Percentiles rank a stretch among this genome's conserved stretches.
These are phyloP conservation scores for Uropsilus gracilis DNA, from an alignment of 2,113 vertebrate genomes.

Conservation along the genomic window DNA sequence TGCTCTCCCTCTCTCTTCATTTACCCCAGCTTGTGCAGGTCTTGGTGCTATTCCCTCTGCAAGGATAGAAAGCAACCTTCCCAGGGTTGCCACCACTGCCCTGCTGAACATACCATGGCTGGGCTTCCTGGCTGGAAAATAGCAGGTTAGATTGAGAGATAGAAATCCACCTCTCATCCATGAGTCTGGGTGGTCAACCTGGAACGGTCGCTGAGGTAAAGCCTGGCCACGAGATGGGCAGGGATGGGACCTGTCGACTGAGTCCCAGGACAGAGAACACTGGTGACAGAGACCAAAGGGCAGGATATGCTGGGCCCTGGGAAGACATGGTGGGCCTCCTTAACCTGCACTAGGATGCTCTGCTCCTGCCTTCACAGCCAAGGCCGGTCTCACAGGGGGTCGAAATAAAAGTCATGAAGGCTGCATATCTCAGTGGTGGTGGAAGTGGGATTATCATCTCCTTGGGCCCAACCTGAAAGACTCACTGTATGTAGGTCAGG, in stretches of 20 bases:
- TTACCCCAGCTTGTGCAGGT: no score
- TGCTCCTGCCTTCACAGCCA: background rate
- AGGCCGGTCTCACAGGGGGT: background rate
- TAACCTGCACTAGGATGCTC: background rate
- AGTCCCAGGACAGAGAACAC: accelerated
- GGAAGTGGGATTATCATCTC: slow-evolving; percentile 66
- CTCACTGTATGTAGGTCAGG: no score
- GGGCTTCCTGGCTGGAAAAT: background rate
- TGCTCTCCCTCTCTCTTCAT: background rate
- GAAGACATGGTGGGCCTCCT: background rate
- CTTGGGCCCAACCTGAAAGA: no score
- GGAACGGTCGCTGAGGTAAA: no score
- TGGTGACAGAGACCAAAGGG: background rate
- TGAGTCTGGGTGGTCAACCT: background rate
- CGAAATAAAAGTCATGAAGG: slow-evolving; percentile 48
- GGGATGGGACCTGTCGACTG: no score
- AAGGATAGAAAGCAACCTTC: background rate
- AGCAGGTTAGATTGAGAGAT: background rate
- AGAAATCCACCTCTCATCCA: background rate
- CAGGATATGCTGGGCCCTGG: background rate
- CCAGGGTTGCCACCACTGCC: background rate
- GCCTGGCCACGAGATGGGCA: background rate
- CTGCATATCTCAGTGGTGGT: slow-evolving; percentile 49
- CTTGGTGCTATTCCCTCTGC: background rate
- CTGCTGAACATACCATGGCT: accelerated